Evolutionary conservation across 2,113 vertebrate genomes (phyloP), one percentile per base, ranked within the genome.

Genomic region (Gnathonemus longibarbis): DNA sequence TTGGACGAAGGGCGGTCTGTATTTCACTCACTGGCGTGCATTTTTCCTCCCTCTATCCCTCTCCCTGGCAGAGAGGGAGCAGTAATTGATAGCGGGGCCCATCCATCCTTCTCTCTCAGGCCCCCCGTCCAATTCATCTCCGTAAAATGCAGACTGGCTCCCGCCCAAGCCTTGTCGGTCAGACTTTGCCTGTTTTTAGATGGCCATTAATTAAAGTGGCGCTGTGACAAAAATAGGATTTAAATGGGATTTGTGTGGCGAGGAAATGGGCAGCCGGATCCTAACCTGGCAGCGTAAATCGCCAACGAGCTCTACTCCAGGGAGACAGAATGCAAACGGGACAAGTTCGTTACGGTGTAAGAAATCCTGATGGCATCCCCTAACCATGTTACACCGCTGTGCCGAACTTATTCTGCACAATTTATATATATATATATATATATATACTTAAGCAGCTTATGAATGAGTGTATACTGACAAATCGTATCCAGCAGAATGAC

Each of bases 31-130:
- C 91, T 93, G 88, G 92, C 92, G 91, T 91, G 93, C 93, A 80
- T 92, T 90, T 91, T 93, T 93, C 93, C 92, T 93, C 91, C 93
- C n/a, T 9, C n/a, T 27, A 31, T 89, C 87, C 56, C 42, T 89
- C 88, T 66, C 52, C 88, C 88, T 77, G 35, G 90, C 91, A 91
- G 91, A 94, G 93, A 94, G 93, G 89, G 91, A 92, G 91, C 92
- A 92, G 95, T 96, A 96, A 96, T 96, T 95, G 95, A 95, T 95
- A 94, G 94, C 92, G 93, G 94, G 93, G 92, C 90, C 92, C 94
- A 95, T 96, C 94, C 94, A 95, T 96, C 95, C 94, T 95, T 91
- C 92, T 92, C 92, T 93, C 93, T 95, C 95, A 95, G 95, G 92
- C 91, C 91, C 92, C 89, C 91, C 93, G 93, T 95, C 94, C 94